These are phyloP conservation scores for Sebastes iracundus DNA, from an alignment of 2,797 vertebrate species.

Conservation along the genomic window DNA sequence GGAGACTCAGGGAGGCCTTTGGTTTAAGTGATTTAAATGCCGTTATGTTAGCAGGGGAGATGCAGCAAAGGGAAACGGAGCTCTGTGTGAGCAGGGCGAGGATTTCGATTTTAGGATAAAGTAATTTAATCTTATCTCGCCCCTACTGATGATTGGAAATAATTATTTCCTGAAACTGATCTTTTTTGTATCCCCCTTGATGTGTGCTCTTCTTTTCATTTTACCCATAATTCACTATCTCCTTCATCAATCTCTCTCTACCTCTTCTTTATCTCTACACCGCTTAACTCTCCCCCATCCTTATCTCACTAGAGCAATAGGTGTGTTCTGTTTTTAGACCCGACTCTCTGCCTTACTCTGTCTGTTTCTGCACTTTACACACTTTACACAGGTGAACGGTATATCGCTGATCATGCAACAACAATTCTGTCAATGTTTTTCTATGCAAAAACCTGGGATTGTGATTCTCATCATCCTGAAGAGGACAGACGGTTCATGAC, in stretches of 20 bases:
- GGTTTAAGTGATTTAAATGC: constrained; percentile 45
- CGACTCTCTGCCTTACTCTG: constrained; percentile 74
- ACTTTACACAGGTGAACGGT: constrained; percentile 51
- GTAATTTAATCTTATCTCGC: constrained; percentile 26
- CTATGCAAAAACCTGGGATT: constrained; percentile 79
- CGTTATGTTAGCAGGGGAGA: constrained; percentile 30
- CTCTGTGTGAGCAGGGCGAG: constrained; percentile 3
- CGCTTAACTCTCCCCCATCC: constrained; percentile 8
- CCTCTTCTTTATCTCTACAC: constrained; percentile 42
- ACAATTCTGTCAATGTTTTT: constrained; percentile 66
- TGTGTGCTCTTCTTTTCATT: background rate
- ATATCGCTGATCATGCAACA: constrained; percentile 46
- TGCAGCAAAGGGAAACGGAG: constrained; percentile 39
- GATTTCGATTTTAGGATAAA: constrained; percentile 38
- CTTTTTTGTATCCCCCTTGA: background rate
- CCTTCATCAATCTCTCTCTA: constrained; percentile 49
- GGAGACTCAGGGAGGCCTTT: constrained; percentile 75
- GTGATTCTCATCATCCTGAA: constrained; percentile 24
- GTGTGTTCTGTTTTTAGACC: constrained; percentile 55
- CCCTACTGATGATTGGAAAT: constrained; percentile 18
- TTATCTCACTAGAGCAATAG: constrained; percentile 70
- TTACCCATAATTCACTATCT: background rate
- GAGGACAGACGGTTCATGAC: constrained; percentile 17
- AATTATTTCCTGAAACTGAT: constrained; percentile 26
- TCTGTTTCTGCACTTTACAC: constrained; percentile 75